A percentile compares a stretch with the other conserved stretches of the same genome.
Conservation (phyloP, 2,888 invertebrate genomes). For the Epiblema foenella region DNA sequence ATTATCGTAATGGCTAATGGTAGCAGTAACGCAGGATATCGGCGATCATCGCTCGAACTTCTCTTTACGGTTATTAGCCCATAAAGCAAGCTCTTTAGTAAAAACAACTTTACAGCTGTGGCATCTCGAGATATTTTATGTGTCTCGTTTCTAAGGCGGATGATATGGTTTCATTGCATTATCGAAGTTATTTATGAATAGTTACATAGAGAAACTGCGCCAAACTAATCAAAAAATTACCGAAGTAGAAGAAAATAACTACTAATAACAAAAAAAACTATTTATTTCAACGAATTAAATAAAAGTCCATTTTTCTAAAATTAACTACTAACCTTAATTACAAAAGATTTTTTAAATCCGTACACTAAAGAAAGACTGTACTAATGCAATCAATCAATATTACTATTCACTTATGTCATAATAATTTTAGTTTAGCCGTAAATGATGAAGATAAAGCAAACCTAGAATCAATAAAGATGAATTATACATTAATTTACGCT, state of each 20-base stretch:
- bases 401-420: no score
- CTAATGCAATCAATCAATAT: no score
- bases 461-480: no score
- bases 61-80: constrained; percentile 78
- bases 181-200: neutral
- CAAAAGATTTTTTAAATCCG: no score
- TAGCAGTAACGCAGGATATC: constrained; percentile 61
- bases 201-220: neutral
- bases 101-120: constrained; percentile 79
- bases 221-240: neutral
- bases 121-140: constrained; percentile 73
- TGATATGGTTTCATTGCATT: constrained; percentile 38
- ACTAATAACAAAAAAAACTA: no score
- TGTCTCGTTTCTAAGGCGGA: constrained; percentile 64
- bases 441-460: no score
- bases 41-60: constrained; percentile 74
- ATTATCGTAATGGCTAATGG: constrained; percentile 64
- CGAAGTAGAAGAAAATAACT: neutral
- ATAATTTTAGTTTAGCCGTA: no score
- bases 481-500: no score
- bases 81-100: constrained; percentile 77
- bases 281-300: no score
- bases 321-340: no score
- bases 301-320: no score
- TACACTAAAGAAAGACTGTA: no score